These are phyloP conservation scores for Tanytarsus gracilentus DNA, from an alignment of 2,888 invertebrate genomes.

Conservation along the genomic window DNA sequence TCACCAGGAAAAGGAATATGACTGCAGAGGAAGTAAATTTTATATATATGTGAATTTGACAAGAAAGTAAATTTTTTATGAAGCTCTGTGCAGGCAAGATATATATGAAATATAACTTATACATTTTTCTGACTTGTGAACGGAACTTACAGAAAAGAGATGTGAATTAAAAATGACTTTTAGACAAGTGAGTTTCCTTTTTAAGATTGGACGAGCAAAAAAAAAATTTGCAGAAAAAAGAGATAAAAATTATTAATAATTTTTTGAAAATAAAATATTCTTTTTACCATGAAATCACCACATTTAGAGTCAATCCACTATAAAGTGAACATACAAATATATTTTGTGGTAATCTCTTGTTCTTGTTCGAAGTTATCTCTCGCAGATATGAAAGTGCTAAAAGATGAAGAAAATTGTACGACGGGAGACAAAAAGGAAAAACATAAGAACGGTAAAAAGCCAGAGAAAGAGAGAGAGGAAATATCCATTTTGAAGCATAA, in stretches of 20 bases:
- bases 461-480: conserved; percentile 8
- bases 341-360: conserved; percentile 22
- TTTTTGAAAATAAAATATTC: conserved; percentile 12
- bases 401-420: neutral
- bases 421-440: neutral
- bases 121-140: too few relatives aligned
- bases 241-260: too few relatives aligned
- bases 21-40: conserved; percentile 13
- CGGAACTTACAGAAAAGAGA: too few relatives aligned
- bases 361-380: neutral
- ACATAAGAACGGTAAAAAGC: neutral
- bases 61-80: conserved; percentile 7
- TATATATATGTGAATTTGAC: conserved; percentile 54
- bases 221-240: too few relatives aligned
- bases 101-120: too few relatives aligned
- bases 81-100: too few relatives aligned
- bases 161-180: too few relatives aligned
- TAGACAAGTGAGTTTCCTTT: too few relatives aligned
- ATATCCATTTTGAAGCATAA: conserved; percentile 26
- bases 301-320: conserved; percentile 25
- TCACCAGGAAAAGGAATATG: conserved; percentile 2
- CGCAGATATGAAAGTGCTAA: neutral
- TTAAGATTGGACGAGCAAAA: too few relatives aligned
- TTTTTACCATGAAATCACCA: conserved; percentile 24
- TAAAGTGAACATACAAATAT: conserved; percentile 21